Percentiles rank a stretch among this genome's conserved stretches.
These are phyloP conservation scores for Aporrectodea caliginosa DNA, from an alignment of 1,140 invertebrate species.

Conservation along the genomic window DNA sequence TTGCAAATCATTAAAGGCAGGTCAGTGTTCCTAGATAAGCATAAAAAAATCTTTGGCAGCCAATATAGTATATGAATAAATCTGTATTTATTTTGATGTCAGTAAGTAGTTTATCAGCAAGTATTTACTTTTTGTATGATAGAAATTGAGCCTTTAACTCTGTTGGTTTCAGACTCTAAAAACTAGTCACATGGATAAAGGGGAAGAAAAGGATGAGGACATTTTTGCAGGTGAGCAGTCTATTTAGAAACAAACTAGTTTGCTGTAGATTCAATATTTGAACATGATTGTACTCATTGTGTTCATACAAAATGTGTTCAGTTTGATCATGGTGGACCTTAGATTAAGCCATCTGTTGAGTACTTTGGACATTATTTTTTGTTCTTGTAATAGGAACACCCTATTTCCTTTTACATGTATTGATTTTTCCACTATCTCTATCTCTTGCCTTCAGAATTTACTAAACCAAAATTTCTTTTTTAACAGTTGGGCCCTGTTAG, in stretches of 20 bases:
- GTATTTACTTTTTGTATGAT: no score
- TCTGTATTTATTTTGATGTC: no score
- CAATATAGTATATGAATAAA: no score
- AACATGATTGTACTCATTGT: neutral
- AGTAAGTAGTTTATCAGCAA: no score
- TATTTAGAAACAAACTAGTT: neutral
- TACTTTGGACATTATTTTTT: no score
- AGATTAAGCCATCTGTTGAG: neutral
- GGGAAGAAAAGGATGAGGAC: neutral
- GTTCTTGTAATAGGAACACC: no score
- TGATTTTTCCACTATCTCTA: no score
- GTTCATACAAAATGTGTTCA: neutral
- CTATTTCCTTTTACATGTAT: neutral
- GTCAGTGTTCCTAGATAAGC: neutral
- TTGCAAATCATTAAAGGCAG: neutral
- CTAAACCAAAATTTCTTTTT: no score
- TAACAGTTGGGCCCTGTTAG: no score
- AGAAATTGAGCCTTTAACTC: no score
- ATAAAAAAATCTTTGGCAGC: neutral
- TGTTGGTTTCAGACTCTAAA: neutral
- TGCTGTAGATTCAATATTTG: neutral
- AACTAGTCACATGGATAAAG: neutral
- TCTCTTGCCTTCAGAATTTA: no score
- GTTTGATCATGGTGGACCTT: neutral
- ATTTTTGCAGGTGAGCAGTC: neutral